These are phyloP conservation scores for Phaethon lepturus DNA, from an alignment of 2,113 vertebrate species.

Conservation along the genomic window DNA sequence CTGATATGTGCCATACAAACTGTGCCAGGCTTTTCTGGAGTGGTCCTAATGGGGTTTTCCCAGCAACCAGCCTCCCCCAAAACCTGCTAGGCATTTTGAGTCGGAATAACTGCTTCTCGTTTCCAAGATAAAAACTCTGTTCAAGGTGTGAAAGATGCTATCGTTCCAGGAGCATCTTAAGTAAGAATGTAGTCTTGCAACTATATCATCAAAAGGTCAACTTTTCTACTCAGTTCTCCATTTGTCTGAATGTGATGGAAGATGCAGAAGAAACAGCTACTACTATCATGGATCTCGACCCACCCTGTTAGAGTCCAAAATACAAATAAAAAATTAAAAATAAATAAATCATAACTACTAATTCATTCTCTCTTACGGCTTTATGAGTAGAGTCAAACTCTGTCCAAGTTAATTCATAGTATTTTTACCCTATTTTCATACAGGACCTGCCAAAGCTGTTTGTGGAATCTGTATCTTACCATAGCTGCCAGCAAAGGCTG, in stretches of 20 bases:
- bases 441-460: background rate
- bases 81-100: background rate
- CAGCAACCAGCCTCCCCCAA: background rate
- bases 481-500: background rate
- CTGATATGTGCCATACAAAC: accelerated
- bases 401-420: background rate
- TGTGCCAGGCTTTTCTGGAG: background rate
- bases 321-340: background rate
- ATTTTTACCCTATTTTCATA: background rate
- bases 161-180: background rate
- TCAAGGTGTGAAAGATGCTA: background rate
- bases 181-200: background rate
- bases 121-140: background rate
- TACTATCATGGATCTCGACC: background rate
- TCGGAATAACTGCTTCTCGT: background rate
- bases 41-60: background rate
- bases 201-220: background rate
- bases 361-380: background rate
- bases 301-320: background rate
- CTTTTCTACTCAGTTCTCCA: background rate
- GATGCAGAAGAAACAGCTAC: background rate
- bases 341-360: background rate
- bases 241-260: background rate
- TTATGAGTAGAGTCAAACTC: background rate
- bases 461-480: background rate